Conservation (phyloP, 2,888 invertebrate species). For the Kuschelorhynchus macadamiae region DNA sequence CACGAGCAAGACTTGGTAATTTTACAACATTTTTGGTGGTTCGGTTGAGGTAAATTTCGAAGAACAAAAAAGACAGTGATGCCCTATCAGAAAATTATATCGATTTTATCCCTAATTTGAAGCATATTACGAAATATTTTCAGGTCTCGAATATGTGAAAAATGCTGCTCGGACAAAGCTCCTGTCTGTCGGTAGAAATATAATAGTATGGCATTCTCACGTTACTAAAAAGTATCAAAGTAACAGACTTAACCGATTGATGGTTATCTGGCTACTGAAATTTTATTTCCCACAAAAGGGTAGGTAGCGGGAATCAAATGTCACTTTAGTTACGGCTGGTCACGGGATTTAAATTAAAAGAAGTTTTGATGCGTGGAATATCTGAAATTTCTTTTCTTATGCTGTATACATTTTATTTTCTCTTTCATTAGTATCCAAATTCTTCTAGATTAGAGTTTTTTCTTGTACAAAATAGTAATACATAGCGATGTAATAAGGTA, state of each 20-base stretch:
- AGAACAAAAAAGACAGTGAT: background rate
- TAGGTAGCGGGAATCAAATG: constrained; percentile 31
- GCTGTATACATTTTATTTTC: too few relatives aligned
- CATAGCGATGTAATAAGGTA: too few relatives aligned
- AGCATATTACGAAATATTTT: constrained; percentile 25
- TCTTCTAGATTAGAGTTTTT: too few relatives aligned
- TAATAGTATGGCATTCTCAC: constrained; percentile 31
- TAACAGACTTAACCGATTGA: constrained; percentile 33
- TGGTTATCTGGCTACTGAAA: constrained; percentile 46
- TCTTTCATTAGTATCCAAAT: too few relatives aligned
- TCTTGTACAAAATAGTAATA: too few relatives aligned
- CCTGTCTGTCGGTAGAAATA: constrained; percentile 21
- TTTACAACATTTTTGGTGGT: too few relatives aligned
- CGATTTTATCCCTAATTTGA: constrained; percentile 30
- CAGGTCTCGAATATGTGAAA: constrained; percentile 26
- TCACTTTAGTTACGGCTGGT: constrained; percentile 24
- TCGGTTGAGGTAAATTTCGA: too few relatives aligned
- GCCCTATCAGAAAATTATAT: constrained; percentile 17
- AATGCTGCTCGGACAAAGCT: constrained; percentile 21
- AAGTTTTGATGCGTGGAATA: background rate
- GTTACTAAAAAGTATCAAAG: constrained; percentile 36
- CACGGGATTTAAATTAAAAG: background rate
- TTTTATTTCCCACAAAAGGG: constrained; percentile 40
- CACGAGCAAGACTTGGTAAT: too few relatives aligned
- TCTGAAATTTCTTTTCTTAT: too few relatives aligned